A percentile compares a stretch with the other conserved stretches of the same genome.
phyloP scores from a whole-genome alignment of 64 coral and sea anemone genomes.

The Actinia equina region DNA sequence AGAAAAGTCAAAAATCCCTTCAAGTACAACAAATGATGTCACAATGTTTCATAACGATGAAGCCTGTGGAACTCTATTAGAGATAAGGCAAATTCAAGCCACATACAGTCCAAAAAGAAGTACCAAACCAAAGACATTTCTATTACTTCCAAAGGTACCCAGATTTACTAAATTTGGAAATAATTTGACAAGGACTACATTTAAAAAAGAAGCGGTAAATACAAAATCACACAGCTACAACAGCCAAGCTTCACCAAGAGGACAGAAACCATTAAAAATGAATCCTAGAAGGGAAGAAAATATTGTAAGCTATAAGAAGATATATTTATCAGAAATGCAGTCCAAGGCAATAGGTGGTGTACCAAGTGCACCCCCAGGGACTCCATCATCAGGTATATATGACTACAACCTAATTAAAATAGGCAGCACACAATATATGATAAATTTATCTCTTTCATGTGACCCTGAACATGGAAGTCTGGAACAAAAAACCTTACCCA shows the following conservation, averaged over 20 bases:
- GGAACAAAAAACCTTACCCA: too few relatives aligned
- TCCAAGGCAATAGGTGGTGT: slow-evolving; percentile 73
- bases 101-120: slow-evolving; percentile 5
- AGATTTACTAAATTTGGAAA: not conserved
- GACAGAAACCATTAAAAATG: slow-evolving; percentile 12
- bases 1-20: not conserved
- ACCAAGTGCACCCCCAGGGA: slow-evolving; percentile 68
- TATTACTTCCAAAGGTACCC: not conserved
- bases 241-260: not conserved
- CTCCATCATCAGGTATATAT: slow-evolving; percentile 58
- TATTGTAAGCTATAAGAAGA: slow-evolving; percentile 39
- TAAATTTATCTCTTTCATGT: too few relatives aligned
- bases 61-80: not conserved
- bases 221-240: not conserved
- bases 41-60: not conserved
- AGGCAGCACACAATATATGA: too few relatives aligned
- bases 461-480: too few relatives aligned
- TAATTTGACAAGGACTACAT: not conserved
- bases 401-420: not conserved
- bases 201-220: not conserved
- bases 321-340: slow-evolving; percentile 76
- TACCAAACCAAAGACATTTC: slow-evolving; percentile 10
- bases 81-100: slow-evolving; percentile 1
- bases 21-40: not conserved
- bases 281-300: not conserved